These are phyloP conservation scores for Scaptomyza pallida DNA, from an alignment of 1,140 invertebrate species.

Conservation along the genomic window DNA sequence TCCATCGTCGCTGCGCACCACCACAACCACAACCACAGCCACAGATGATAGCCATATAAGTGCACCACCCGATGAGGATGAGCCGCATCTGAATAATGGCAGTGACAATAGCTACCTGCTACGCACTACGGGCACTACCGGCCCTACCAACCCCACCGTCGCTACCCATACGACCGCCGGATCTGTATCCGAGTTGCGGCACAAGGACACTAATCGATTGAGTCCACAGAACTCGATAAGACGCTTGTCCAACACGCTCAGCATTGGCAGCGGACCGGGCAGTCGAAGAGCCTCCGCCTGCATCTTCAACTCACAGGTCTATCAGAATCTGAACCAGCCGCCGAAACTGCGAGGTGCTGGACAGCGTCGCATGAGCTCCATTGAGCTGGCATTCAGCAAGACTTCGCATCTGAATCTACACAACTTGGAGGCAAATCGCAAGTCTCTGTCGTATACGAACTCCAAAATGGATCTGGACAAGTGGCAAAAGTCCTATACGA, in stretches of 20 bases:
- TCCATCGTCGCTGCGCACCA: conserved; percentile 4
- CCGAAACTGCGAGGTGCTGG: conserved; percentile 69
- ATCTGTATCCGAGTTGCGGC: conserved; percentile 85
- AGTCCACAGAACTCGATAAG: conserved; percentile 90
- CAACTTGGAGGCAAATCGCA: conserved; percentile 78
- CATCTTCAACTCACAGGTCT: conserved; percentile 82
- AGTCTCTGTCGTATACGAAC: conserved; percentile 79
- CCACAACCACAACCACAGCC: too few relatives aligned
- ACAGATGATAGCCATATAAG: conserved; percentile 35
- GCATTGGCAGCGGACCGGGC: conserved; percentile 66
- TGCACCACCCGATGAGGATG: conserved; percentile 48
- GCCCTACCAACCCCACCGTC: not conserved
- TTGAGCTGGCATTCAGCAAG: conserved; percentile 82
- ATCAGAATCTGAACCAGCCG: conserved; percentile 81
- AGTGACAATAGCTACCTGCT: conserved; percentile 65
- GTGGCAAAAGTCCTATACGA: conserved; percentile 77
- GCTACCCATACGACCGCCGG: not conserved
- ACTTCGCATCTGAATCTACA: conserved; percentile 80
- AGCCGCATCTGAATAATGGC: conserved; percentile 74
- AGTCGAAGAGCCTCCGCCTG: conserved; percentile 78
- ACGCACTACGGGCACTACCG: conserved; percentile 2
- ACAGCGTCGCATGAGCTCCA: conserved; percentile 81
- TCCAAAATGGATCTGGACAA: conserved; percentile 83
- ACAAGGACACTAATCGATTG: conserved; percentile 87
- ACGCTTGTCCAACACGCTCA: conserved; percentile 70